Base-by-base conservation (phyloP, 1,140 invertebrate species). In the Calosoma granatense region DNA sequence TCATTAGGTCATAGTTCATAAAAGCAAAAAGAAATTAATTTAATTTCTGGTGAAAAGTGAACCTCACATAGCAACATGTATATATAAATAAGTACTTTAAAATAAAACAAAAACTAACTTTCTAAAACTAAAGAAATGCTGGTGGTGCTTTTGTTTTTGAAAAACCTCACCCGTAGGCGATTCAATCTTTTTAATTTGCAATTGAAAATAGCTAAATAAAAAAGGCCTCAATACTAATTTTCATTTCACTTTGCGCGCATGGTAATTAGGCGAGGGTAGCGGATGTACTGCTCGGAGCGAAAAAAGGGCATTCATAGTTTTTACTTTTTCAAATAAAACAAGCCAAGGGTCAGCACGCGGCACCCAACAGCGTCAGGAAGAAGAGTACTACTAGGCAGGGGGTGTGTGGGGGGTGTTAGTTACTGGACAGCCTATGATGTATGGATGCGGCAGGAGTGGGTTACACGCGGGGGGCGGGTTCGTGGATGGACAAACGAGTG, bases 301-400 rank as follows among this genome's bases (percentile, higher is more conserved):
- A 66, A 65, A 57, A 58, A 65, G 65, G 63, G 65, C 61, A 64
- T 66, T 66, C 65, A 60, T 62, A 59, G 60, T 64, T 57, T 60
- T 58, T 62, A 60, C 56, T 60, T 65, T 66, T 64, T 61, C 59
- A 66, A 61, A 62, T 61, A 62, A 66, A 66, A 64, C 63, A 66
- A 66, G 63, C 59, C 62, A 66, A 66, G 65, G 65, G 65, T 66
- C 65, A 66, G 60, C n/a, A n/a, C n/a, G n/a, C 56, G 41, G 15
- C 41, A 17, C 9, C 9, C 41, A 17, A 4, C 41, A 9, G 41
- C 41, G 9, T 4, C n/a, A 36, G n/a, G n/a, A n/a, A n/a, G n/a
- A n/a, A n/a, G n/a, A n/a, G n/a, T n/a, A n/a, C n/a, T n/a, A n/a
- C n/a, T n/a, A n/a, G n/a, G n/a, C n/a, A n/a, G n/a, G n/a, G n/a